Evolutionary conservation across 2,797 vertebrate genomes (phyloP).

Genomic region (Delichon dasypus): DNA sequence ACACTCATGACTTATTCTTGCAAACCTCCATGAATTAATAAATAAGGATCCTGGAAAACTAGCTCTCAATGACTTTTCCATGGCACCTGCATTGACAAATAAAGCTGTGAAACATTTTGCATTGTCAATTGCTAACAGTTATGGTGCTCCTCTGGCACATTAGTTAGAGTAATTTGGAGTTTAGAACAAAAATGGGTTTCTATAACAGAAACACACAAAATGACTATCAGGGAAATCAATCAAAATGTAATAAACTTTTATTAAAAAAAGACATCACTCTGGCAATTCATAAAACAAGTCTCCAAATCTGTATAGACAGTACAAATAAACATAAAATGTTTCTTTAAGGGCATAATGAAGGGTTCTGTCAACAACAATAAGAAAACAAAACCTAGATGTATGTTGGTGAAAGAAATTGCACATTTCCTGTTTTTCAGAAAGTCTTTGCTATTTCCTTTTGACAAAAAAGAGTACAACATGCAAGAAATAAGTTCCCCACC

Average conservation of each 20-base stretch:
- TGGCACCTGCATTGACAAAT: constrained; percentile 22
- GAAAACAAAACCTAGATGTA: constrained; percentile 20
- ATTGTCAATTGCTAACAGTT: constrained; percentile 17
- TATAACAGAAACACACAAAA: neutral
- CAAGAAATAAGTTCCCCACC: constrained; percentile 4
- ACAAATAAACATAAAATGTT: constrained; percentile 64
- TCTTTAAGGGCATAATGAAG: constrained; percentile 61
- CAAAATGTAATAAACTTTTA: constrained; percentile 64
- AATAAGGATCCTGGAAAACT: neutral
- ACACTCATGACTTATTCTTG: neutral
- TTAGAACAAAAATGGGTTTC: constrained; percentile 29
- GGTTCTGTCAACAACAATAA: constrained; percentile 46
- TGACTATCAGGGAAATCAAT: constrained; percentile 49
- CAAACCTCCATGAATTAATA: neutral
- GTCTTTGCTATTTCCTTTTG: neutral
- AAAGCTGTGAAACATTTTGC: constrained; percentile 30
- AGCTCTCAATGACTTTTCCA: neutral
- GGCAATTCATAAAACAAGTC: constrained; percentile 59
- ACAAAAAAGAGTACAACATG: neutral
- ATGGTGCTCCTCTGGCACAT: constrained; percentile 14
- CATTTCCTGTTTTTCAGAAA: constrained; percentile 24
- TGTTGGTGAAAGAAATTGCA: constrained; percentile 24
- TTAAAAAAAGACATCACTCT: constrained; percentile 48
- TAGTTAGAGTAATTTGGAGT: constrained; percentile 39
- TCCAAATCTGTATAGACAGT: constrained; percentile 45